Base-by-base conservation (phyloP, 2,797 vertebrate species). In the Scolopax bukidnonensis region DNA sequence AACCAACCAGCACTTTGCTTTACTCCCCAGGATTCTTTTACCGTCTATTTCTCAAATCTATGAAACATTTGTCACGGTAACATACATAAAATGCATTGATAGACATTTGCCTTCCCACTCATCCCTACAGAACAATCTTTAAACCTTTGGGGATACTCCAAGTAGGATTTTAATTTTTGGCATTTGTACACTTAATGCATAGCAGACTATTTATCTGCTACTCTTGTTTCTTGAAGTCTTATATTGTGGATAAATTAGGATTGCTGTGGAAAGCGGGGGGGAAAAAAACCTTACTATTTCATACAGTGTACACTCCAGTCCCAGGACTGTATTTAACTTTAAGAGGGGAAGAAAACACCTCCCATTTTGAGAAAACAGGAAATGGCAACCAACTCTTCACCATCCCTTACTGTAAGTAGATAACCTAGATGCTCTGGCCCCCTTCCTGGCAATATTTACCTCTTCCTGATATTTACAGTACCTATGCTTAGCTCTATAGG, bases 81-180 rank as follows among this genome's bases (percentile, higher is more conserved):
- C 45, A 80, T 71, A 87, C 51, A 89, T 40, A 83, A 90, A 89
- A 90, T 75, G n/a, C 86, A 75, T 50, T 75, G 95, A 92, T 45
- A 95, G 90, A 90, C 75, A 77, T 95, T 95, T 68, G 24, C 74
- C 80, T 84, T 95, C 92, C 93, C 60, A 83, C 91, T 90, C 68
- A 51, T 91, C 68, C 76, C 50, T 78, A 45, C 48, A 84, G 64
- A 95, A 43, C n/a, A 87, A 68, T 68, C 57, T 75, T 76, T 64
- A 90, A 81, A 79, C 47, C 56, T 91, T 94, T 90, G 47, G 76
- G 64, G 78, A 94, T 51, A 33, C 54, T 54, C 33, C 56, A 96
- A 76, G 61, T 3, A 84, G 59, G 63, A 91, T 79, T 91, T 93
- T 89, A 76, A 90, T 94, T 94, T 86, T 73, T 21, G 13, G 30